Conservation (phyloP, 1,140 invertebrate species). For the Limonius californicus region DNA sequence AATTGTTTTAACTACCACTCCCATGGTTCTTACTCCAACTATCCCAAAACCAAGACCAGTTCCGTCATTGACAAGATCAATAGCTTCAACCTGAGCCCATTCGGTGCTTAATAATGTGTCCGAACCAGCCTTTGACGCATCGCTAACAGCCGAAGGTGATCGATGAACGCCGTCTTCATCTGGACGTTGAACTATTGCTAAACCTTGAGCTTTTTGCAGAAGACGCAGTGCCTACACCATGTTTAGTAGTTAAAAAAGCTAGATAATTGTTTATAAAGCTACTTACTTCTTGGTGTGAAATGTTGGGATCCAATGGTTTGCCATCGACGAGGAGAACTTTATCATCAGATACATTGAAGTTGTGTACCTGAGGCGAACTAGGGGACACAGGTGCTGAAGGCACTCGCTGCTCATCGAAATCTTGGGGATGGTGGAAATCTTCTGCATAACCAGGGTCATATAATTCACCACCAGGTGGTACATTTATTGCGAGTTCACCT, state of each 20-base stretch:
- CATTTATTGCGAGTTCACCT: constrained; percentile 63
- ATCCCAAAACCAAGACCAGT: constrained; percentile 96
- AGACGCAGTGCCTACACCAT: constrained; percentile 68
- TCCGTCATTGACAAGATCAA: constrained; percentile 92
- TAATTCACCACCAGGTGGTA: constrained; percentile 50
- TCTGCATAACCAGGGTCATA: constrained; percentile 48
- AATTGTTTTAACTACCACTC: constrained; percentile 97
- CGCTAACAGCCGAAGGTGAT: constrained; percentile 65
- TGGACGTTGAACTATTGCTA: constrained; percentile 59
- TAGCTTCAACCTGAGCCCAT: constrained; percentile 95
- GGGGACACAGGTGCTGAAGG: constrained; percentile 57
- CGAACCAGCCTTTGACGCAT: constrained; percentile 66
- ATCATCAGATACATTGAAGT: constrained; percentile 68
- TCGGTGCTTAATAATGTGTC: constrained; percentile 81
- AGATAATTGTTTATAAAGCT: constrained; percentile 10
- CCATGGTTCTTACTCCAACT: constrained; percentile 92
- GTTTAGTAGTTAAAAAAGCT: background rate
- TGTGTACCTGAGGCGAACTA: constrained; percentile 49
- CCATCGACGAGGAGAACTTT: constrained; percentile 87
- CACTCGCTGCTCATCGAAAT: constrained; percentile 58
- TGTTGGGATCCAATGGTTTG: constrained; percentile 75
- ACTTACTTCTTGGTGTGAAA: constrained; percentile 73
- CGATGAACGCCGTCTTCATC: constrained; percentile 50
- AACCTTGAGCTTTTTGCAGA: constrained; percentile 72
- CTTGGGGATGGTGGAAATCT: constrained; percentile 37